Evolutionary conservation across 2,797 vertebrate genomes (phyloP).

Genomic region (Hozukius guyotensis): DNA sequence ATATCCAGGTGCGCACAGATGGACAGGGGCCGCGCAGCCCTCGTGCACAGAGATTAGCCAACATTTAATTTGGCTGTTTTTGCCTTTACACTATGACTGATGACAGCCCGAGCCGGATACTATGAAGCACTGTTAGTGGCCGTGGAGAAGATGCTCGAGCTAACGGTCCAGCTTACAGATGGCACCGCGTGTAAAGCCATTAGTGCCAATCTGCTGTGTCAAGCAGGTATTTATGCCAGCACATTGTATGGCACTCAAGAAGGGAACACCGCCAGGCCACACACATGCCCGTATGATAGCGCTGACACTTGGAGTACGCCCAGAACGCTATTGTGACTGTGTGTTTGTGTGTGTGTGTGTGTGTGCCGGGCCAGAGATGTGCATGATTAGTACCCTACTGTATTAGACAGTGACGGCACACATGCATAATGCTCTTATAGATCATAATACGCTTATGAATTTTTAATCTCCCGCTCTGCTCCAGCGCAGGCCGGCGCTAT

Average conservation of each 20-base stretch:
- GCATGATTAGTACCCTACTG: conserved; percentile 68
- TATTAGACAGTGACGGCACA: conserved; percentile 68
- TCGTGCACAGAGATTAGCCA: conserved; percentile 29
- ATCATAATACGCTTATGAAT: conserved; percentile 82
- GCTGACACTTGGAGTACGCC: conserved; percentile 73
- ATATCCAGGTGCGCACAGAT: conserved; percentile 47
- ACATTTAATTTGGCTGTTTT: conserved; percentile 55
- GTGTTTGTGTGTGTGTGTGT: conserved; percentile 13
- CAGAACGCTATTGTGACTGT: conserved; percentile 62
- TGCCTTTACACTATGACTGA: conserved; percentile 35
- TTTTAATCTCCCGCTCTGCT: conserved; percentile 75
- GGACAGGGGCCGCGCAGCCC: conserved; percentile 10
- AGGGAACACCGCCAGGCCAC: conserved; percentile 70
- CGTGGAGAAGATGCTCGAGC: conserved; percentile 60
- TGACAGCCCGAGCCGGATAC: conserved; percentile 27
- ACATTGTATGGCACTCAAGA: conserved; percentile 74
- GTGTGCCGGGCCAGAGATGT: conserved; percentile 41
- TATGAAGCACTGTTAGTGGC: conserved; percentile 28
- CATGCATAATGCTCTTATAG: conserved; percentile 81
- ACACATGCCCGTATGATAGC: conserved; percentile 67
- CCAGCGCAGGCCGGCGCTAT: conserved; percentile 55
- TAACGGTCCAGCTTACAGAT: conserved; percentile 76
- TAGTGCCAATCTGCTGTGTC: conserved; percentile 83
- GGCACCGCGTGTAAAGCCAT: conserved; percentile 78
- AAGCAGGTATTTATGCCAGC: conserved; percentile 81